A percentile compares a stretch with the other conserved stretches of the same genome.
These are phyloP conservation scores for Eupithecia vulgata DNA, from an alignment of 2,888 invertebrate species.

Conservation along the genomic window DNA sequence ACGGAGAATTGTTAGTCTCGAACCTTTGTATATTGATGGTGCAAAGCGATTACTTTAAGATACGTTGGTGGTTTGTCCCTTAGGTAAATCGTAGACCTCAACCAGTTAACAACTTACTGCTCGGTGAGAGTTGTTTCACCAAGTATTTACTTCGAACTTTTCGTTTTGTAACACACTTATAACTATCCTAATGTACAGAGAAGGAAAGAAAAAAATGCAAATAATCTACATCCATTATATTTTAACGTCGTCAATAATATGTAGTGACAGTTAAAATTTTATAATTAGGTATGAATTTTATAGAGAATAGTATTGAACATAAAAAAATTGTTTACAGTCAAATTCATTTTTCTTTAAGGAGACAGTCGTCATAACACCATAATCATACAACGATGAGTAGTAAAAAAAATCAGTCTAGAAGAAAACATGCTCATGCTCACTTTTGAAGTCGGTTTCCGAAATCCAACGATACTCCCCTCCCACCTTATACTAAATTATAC, in stretches of 20 bases:
- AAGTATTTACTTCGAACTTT: not conserved
- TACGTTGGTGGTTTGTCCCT: not conserved
- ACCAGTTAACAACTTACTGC: not conserved
- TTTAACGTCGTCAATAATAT: conserved; percentile 74
- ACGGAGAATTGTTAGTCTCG: too few species aligned
- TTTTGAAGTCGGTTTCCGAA: conserved; percentile 62
- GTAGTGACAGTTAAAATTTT: conserved; percentile 76
- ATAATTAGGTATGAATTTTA: conserved; percentile 62
- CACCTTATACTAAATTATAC: conserved; percentile 66
- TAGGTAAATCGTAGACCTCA: not conserved
- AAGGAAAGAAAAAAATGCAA: conserved; percentile 64
- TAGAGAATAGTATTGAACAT: conserved; percentile 64
- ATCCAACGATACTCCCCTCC: conserved; percentile 44
- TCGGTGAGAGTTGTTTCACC: not conserved
- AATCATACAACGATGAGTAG: conserved; percentile 44
- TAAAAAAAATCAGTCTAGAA: conserved; percentile 78
- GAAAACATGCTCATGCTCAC: conserved; percentile 55
- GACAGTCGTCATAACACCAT: conserved; percentile 18
- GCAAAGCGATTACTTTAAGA: not conserved
- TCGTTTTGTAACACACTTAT: not conserved
- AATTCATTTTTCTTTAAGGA: conserved; percentile 20
- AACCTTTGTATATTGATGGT: not conserved
- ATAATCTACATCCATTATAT: conserved; percentile 83
- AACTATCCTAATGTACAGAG: not conserved
- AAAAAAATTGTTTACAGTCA: conserved; percentile 49